Evolutionary conservation across 2,797 vertebrate species (phyloP).

Genomic region (Gymnoscopelus braueri): DNA sequence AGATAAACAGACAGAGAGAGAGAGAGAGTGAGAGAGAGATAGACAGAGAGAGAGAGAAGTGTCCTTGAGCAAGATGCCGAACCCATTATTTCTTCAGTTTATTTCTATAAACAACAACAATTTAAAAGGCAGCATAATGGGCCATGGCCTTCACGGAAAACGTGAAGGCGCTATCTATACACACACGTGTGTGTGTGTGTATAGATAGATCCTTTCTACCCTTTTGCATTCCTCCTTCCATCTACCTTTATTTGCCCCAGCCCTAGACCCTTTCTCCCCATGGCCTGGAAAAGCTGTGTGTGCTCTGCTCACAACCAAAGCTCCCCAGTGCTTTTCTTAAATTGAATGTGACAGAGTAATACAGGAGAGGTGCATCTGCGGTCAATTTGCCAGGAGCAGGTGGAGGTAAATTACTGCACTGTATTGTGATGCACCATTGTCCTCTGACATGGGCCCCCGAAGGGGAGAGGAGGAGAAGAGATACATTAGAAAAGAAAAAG

Average conservation of each 20-base stretch:
- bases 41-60: too few relatives aligned
- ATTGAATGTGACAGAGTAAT: conserved; percentile 72
- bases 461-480: conserved; percentile 24
- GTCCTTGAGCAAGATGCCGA: too few relatives aligned
- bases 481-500: conserved; percentile 2
- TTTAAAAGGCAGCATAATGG: too few relatives aligned
- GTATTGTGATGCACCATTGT: conserved; percentile 49
- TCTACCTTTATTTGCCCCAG: too few relatives aligned
- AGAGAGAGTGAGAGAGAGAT: too few relatives aligned
- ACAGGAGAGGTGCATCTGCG: conserved; percentile 56
- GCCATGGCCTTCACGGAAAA: too few relatives aligned
- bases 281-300: conserved; percentile 19
- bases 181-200: too few relatives aligned
- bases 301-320: conserved; percentile 10
- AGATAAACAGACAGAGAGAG: too few relatives aligned
- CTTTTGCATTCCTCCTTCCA: conserved; percentile 4
- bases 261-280: neutral
- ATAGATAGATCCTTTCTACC: neutral
- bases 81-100: too few relatives aligned
- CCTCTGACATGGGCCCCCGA: conserved; percentile 39
- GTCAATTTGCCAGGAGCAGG: conserved; percentile 61
- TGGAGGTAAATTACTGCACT: conserved; percentile 66
- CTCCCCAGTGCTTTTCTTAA: conserved; percentile 46
- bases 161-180: too few relatives aligned
- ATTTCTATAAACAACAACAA: too few relatives aligned